Evolutionary conservation across 1,140 invertebrate species (phyloP).

Genomic region (Latrodectus geometricus): DNA sequence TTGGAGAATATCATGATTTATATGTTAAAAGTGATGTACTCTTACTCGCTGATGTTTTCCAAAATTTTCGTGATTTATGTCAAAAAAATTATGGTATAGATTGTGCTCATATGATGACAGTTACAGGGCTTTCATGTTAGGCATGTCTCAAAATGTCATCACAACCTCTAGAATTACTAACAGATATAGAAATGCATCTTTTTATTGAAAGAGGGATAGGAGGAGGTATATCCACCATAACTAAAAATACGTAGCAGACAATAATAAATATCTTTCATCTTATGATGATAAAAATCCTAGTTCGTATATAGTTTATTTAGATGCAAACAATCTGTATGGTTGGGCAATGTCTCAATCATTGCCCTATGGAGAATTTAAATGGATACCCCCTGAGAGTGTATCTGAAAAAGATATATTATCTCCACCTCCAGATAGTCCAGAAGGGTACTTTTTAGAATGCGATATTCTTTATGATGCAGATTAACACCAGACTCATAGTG

Average conservation of each 20-base stretch:
- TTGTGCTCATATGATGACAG: too few relatives aligned
- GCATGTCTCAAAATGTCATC: neutral
- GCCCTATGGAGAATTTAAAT: slow-evolving; percentile 56
- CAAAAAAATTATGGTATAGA: too few relatives aligned
- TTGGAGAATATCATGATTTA: slow-evolving; percentile 9
- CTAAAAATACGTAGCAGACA: too few relatives aligned
- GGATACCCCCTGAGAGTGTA: neutral
- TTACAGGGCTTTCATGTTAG: slow-evolving; percentile 36
- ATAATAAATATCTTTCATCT: slow-evolving; percentile 19
- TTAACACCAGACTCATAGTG: slow-evolving; percentile 66
- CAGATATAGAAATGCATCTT: slow-evolving; percentile 16
- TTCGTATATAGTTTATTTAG: slow-evolving; percentile 64
- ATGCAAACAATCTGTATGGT: slow-evolving; percentile 65
- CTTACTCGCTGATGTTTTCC: too few relatives aligned
- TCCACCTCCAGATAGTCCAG: slow-evolving; percentile 55
- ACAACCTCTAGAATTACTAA: slow-evolving; percentile 10
- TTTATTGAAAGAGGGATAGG: neutral
- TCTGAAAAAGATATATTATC: too few relatives aligned
- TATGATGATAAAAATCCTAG: too few relatives aligned
- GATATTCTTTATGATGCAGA: slow-evolving; percentile 64
- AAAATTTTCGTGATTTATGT: too few relatives aligned
- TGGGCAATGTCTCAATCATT: slow-evolving; percentile 61
- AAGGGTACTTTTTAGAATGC: slow-evolving; percentile 64
- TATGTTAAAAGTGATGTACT: slow-evolving; percentile 4
- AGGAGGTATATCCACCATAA: too few relatives aligned